phyloP scores from a whole-genome alignment of 1,140 invertebrate species.

The Drosophila pallidifrons region DNA sequence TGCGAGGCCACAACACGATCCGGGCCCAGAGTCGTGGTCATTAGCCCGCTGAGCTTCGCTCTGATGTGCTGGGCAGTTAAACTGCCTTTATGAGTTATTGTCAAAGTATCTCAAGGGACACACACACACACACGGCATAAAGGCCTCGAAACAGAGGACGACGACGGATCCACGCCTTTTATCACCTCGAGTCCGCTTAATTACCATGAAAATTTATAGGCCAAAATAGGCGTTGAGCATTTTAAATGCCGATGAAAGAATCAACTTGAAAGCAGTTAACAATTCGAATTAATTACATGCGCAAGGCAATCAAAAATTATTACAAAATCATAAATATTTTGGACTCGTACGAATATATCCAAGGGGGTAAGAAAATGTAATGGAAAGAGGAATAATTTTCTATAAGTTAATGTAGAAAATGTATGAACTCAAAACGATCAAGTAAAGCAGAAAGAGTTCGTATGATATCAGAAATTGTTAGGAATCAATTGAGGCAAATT shows the following conservation, averaged over 20 bases:
- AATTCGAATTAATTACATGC: constrained; percentile 61
- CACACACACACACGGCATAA: background rate
- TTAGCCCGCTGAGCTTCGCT: constrained; percentile 43
- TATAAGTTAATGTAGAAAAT: too few relatives aligned
- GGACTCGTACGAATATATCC: background rate
- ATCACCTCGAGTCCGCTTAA: constrained; percentile 56
- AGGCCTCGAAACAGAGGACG: constrained; percentile 3
- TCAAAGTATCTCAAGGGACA: constrained; percentile 58
- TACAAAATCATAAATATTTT: constrained; percentile 12
- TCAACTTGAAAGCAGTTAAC: constrained; percentile 16
- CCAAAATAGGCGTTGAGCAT: constrained; percentile 58
- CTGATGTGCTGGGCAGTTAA: constrained; percentile 60
- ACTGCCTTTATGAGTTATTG: constrained; percentile 78
- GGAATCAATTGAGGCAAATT: too few relatives aligned
- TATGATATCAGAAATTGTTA: too few relatives aligned
- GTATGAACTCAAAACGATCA: too few relatives aligned
- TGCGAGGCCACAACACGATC: constrained; percentile 3
- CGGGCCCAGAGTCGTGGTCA: constrained; percentile 56
- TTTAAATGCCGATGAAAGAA: constrained; percentile 45
- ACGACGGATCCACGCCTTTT: constrained; percentile 34
- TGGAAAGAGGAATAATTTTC: too few relatives aligned
- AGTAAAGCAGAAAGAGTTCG: too few relatives aligned
- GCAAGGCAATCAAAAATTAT: constrained; percentile 19
- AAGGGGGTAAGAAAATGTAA: too few relatives aligned
- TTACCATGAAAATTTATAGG: constrained; percentile 68